Evolutionary conservation across 1,140 invertebrate species (phyloP).

Genomic region (Heterodera carotae): DNA sequence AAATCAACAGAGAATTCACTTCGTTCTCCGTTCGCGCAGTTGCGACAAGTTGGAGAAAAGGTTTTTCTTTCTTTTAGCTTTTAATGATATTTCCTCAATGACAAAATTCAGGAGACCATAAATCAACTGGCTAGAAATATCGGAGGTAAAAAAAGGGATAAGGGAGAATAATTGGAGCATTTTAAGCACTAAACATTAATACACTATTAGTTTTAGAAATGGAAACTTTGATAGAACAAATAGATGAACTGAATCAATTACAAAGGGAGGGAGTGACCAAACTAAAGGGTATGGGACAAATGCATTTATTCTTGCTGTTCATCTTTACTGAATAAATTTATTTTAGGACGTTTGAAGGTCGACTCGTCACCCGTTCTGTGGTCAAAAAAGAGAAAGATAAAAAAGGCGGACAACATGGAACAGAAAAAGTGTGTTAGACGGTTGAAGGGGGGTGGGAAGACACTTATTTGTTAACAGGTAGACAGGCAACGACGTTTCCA

Average conservation of each 20-base stretch:
- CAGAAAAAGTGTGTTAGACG: conserved; percentile 28
- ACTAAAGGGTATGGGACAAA: conserved; percentile 29
- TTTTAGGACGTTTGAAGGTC: conserved; percentile 35
- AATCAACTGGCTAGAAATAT: conserved; percentile 35
- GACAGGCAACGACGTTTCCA: neutral
- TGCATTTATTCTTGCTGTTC: neutral
- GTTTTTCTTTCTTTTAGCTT: neutral
- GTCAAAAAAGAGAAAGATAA: conserved; percentile 26
- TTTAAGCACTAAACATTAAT: neutral
- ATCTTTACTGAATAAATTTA: neutral
- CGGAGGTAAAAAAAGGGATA: conserved; percentile 15
- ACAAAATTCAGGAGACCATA: conserved; percentile 21
- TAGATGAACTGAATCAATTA: conserved; percentile 33
- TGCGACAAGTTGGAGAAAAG: conserved; percentile 30
- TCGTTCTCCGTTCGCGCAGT: conserved; percentile 27
- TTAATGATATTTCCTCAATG: neutral
- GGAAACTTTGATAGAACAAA: conserved; percentile 39
- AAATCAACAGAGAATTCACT: conserved; percentile 33
- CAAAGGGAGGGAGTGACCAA: conserved; percentile 32
- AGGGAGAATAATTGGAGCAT: neutral
- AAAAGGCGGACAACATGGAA: conserved; percentile 35
- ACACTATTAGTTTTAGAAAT: conserved; percentile 38
- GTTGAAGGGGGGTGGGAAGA: neutral
- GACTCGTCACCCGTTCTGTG: conserved; percentile 18
- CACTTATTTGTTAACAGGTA: neutral